A percentile compares a stretch with the other conserved stretches of the same genome.
These are phyloP conservation scores for Cheirogaleus medius DNA, from an alignment of 2,113 vertebrate species.

Conservation along the genomic window DNA sequence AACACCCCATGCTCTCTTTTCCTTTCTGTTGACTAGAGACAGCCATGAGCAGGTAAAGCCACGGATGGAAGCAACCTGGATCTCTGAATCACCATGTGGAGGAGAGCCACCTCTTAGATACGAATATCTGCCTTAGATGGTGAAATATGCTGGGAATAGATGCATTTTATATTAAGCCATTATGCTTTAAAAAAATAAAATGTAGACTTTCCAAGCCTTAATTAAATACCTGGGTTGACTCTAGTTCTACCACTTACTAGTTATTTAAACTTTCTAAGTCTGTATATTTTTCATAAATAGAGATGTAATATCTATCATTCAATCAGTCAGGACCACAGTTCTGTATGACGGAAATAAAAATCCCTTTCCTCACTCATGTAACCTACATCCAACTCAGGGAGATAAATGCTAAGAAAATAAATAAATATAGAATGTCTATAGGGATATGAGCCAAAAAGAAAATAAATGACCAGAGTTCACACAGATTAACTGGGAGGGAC, in stretches of 20 bases:
- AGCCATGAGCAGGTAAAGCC: not conserved
- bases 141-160: not conserved
- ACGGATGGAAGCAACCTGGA: not conserved
- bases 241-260: not conserved
- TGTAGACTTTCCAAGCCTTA: not conserved
- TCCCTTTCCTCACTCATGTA: not conserved
- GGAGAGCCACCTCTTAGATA: not conserved
- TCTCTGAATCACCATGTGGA: not conserved
- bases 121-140: not conserved
- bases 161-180: not conserved
- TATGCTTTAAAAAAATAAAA: not conserved
- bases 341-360: not conserved
- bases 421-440: too few relatives aligned
- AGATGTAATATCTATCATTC: not conserved
- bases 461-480: not conserved
- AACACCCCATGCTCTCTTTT: not conserved
- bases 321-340: not conserved
- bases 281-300: not conserved
- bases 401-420: not conserved
- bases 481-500: not conserved
- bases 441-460: not conserved
- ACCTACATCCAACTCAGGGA: not conserved
- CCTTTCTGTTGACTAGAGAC: not conserved
- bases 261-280: not conserved
- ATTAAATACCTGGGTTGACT: not conserved